These are phyloP conservation scores for Catostomus latipinnis DNA, from an alignment of 2,797 vertebrate species.

Conservation along the genomic window DNA sequence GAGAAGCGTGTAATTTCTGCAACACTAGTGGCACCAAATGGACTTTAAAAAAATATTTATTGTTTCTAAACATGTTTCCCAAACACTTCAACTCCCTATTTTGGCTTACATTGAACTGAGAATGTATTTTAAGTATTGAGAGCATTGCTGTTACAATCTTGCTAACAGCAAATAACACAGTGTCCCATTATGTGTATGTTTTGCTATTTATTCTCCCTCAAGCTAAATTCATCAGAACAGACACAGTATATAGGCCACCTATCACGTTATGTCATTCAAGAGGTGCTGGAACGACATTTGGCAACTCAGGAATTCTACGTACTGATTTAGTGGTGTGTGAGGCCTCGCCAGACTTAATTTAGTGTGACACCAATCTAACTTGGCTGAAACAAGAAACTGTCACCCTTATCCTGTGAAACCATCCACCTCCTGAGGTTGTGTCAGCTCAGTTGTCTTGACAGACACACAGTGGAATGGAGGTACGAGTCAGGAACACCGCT, in stretches of 20 bases:
- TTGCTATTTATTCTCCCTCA: constrained; percentile 11
- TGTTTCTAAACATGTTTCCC: too few relatives aligned
- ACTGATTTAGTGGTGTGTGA: constrained; percentile 44
- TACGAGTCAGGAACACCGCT: neutral
- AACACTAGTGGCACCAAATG: too few relatives aligned
- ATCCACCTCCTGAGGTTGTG: constrained; percentile 35
- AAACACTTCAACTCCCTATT: too few relatives aligned
- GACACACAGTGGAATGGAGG: neutral
- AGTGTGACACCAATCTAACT: constrained; percentile 50
- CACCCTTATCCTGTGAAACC: constrained; percentile 45
- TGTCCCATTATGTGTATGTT: constrained; percentile 9
- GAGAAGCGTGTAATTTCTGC: neutral
- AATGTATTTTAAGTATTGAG: too few relatives aligned
- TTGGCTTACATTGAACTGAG: too few relatives aligned
- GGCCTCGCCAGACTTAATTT: constrained; percentile 45
- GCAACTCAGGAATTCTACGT: constrained; percentile 24
- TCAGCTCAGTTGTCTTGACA: constrained; percentile 39
- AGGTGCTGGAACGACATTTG: constrained; percentile 16
- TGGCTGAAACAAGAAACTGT: constrained; percentile 41
- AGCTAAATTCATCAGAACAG: constrained; percentile 7
- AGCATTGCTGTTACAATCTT: constrained; percentile 9
- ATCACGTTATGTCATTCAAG: constrained; percentile 40
- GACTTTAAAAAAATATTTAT: too few relatives aligned
- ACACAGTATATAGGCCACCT: constrained; percentile 9
- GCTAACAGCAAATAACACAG: neutral